Evolutionary conservation across 2,113 vertebrate species (phyloP).

Genomic region (Cyprinus carpio): DNA sequence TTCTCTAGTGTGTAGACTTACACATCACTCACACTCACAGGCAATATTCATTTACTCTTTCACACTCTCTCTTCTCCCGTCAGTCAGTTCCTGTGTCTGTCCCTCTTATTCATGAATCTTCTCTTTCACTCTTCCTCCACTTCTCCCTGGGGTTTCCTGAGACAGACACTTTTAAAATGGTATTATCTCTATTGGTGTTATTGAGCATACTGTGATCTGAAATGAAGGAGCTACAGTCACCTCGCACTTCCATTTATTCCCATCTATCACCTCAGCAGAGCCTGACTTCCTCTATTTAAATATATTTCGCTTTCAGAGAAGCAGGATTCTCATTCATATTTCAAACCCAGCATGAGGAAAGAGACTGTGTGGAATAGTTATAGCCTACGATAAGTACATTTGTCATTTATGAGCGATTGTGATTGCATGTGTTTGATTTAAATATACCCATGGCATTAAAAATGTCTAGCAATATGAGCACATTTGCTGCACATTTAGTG

Average conservation of each 20-base stretch:
- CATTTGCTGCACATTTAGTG: slow-evolving; percentile 7
- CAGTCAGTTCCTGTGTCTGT: slow-evolving; percentile 14
- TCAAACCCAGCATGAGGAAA: slow-evolving; percentile 7
- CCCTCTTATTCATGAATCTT: background rate
- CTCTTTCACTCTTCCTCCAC: slow-evolving; percentile 14
- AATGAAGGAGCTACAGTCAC: slow-evolving; percentile 33
- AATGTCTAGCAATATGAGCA: slow-evolving; percentile 12
- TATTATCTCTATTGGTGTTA: slow-evolving; percentile 31
- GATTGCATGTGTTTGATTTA: slow-evolving; percentile 21
- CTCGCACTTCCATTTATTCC: slow-evolving; percentile 22
- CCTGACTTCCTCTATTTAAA: slow-evolving; percentile 39
- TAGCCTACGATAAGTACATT: slow-evolving; percentile 23
- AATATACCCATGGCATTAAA: slow-evolving; percentile 29
- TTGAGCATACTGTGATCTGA: slow-evolving; percentile 42
- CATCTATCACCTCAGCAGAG: slow-evolving; percentile 34
- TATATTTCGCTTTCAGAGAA: slow-evolving; percentile 24
- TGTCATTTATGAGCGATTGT: slow-evolving; percentile 41
- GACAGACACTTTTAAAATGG: slow-evolving; percentile 30
- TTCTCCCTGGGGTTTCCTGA: slow-evolving; percentile 29
- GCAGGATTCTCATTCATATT: slow-evolving; percentile 37
- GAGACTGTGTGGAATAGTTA: slow-evolving; percentile 18
- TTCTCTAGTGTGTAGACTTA: slow-evolving; percentile 7
- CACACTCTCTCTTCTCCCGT: background rate
- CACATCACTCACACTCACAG: background rate
- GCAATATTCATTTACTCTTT: background rate